Evolutionary conservation across 2,113 vertebrate species (phyloP).

Genomic region (Ancistrus triradiatus): DNA sequence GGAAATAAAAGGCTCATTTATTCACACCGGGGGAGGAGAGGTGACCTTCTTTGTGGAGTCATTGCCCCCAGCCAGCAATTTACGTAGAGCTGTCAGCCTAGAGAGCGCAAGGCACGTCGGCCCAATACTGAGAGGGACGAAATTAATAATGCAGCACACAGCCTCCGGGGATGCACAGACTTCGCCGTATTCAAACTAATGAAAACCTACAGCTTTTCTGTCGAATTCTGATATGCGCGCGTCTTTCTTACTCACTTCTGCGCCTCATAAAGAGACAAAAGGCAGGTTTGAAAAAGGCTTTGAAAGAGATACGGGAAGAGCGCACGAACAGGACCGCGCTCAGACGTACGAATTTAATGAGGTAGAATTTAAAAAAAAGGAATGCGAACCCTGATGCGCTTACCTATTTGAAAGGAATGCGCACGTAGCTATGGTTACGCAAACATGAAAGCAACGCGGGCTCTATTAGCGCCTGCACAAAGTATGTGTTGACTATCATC

Average conservation of each 20-base stretch:
- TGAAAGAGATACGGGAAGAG: constrained; percentile 52
- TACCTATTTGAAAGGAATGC: constrained; percentile 63
- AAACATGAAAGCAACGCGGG: constrained; percentile 67
- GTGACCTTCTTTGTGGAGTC: constrained; percentile 78
- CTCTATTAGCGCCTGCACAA: constrained; percentile 60
- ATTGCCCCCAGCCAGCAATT: constrained; percentile 72
- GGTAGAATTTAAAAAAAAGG: constrained; percentile 48
- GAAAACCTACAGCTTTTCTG: constrained; percentile 27
- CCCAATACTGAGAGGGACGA: constrained; percentile 61
- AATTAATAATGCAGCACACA: constrained; percentile 68
- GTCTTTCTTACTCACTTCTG: too few species aligned
- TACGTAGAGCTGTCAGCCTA: constrained; percentile 73
- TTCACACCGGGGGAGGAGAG: constrained; percentile 63
- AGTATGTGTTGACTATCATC: constrained; percentile 56
- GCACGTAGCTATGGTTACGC: constrained; percentile 69
- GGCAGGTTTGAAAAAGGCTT: constrained; percentile 52
- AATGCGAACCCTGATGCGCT: constrained; percentile 56
- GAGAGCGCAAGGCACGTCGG: constrained; percentile 47
- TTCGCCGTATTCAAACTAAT: constrained; percentile 17
- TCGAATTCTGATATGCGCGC: constrained; percentile 38
- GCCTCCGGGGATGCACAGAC: constrained; percentile 58
- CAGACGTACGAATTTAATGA: constrained; percentile 63
- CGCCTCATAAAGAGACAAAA: constrained; percentile 45
- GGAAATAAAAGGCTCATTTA: constrained; percentile 74
- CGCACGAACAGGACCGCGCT: constrained; percentile 44